Percentiles rank a stretch among this genome's conserved stretches.
These are phyloP conservation scores for Anastatus disparis DNA, from an alignment of 1,140 invertebrate species.

Conservation along the genomic window DNA sequence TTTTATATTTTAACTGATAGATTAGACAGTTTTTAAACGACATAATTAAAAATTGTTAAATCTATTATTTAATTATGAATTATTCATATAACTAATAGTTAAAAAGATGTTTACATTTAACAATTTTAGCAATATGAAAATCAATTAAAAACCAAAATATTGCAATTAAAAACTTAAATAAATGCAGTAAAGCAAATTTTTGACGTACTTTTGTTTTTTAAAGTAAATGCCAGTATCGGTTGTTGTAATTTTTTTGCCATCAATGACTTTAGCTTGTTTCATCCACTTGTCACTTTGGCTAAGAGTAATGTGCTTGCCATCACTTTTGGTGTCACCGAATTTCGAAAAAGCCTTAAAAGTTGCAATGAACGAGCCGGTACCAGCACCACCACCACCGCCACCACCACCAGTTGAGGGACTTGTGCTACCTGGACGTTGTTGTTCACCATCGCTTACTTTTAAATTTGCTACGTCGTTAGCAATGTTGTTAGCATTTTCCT, in stretches of 20 bases:
- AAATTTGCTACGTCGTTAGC: conserved; percentile 52
- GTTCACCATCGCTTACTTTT: conserved; percentile 46
- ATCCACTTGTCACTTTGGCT: conserved; percentile 95
- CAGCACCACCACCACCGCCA: conserved; percentile 2
- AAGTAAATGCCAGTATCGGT: conserved; percentile 91
- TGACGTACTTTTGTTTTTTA: conserved; percentile 84
- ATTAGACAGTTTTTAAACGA: no score
- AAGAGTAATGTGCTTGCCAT: conserved; percentile 86
- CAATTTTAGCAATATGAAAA: no score
- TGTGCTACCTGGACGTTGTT: conserved; percentile 48
- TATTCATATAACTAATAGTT: no score
- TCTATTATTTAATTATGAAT: no score
- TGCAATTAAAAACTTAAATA: neutral
- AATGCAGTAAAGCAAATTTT: neutral
- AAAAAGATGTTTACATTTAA: no score
- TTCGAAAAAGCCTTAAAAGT: conserved; percentile 80
- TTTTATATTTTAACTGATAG: no score
- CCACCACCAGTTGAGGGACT: conserved; percentile 45
- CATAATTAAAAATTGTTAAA: no score
- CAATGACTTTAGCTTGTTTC: conserved; percentile 93
- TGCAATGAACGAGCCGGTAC: conserved; percentile 45
- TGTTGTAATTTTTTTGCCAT: conserved; percentile 88
- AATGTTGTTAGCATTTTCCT: conserved; percentile 39
- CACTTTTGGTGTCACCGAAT: conserved; percentile 88
- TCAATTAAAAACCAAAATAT: no score